phyloP scores from a whole-genome alignment of 2,888 invertebrate genomes.

The Leuctra nigra region DNA sequence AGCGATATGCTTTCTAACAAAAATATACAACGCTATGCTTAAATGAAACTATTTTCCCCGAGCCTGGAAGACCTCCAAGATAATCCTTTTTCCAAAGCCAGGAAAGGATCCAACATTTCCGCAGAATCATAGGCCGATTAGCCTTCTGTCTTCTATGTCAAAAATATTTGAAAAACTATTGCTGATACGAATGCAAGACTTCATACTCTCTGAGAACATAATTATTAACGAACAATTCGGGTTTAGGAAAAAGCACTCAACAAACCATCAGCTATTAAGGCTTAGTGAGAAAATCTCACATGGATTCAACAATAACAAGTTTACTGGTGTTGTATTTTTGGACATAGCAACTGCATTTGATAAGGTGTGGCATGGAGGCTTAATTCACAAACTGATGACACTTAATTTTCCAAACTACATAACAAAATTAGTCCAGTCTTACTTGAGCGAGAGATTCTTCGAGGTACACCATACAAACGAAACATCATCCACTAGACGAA shows the following conservation, averaged over 20 bases:
- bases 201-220: too few relatives aligned
- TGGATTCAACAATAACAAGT: background rate
- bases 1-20: conserved; percentile 15
- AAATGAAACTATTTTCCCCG: background rate
- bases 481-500: background rate
- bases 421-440: background rate
- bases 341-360: background rate
- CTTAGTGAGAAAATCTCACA: background rate
- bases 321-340: background rate
- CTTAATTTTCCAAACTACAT: background rate
- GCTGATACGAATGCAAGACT: conserved; percentile 2
- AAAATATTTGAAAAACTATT: background rate
- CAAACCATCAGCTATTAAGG: background rate
- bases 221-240: too few relatives aligned
- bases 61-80: conserved; percentile 30
- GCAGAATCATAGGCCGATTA: conserved; percentile 29
- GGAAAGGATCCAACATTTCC: conserved; percentile 1
- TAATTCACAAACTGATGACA: conserved; percentile 4
- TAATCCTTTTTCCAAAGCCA: conserved; percentile 28
- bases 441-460: background rate
- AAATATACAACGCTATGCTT: background rate
- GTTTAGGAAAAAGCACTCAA: background rate
- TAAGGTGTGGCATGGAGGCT: background rate
- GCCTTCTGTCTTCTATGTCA: conserved; percentile 26
- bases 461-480: background rate